Evolutionary conservation across 2,113 vertebrate genomes (phyloP).

Genomic region (Zapus hudsonius): DNA sequence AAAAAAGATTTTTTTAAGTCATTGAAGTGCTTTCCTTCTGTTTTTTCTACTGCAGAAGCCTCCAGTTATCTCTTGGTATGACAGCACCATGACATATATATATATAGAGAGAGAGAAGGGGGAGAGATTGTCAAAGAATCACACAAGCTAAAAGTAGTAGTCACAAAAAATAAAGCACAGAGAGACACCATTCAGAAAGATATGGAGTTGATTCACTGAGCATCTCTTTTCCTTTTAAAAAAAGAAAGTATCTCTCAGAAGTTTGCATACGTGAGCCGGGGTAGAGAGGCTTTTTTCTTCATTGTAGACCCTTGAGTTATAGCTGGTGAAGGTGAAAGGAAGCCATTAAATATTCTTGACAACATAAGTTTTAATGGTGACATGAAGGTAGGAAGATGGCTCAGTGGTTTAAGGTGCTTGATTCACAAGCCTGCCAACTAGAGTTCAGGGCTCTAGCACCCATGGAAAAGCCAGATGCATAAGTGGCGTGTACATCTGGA

Average conservation of each 20-base stretch:
- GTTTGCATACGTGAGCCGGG: neutral
- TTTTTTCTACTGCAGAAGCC: neutral
- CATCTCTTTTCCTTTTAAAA: neutral
- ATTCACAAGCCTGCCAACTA: too few relatives aligned
- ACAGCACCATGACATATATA: neutral
- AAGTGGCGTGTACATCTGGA: too few relatives aligned
- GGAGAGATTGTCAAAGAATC: neutral
- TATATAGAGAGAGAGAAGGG: too few relatives aligned
- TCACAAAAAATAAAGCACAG: neutral
- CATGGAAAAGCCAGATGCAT: too few relatives aligned
- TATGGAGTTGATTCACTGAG: neutral
- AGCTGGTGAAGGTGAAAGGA: neutral
- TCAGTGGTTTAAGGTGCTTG: too few relatives aligned
- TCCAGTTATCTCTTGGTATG: neutral
- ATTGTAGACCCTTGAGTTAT: neutral
- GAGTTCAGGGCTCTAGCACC: too few relatives aligned
- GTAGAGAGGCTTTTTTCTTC: neutral
- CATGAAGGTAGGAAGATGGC: too few relatives aligned
- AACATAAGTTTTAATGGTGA: too few relatives aligned
- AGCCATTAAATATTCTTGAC: neutral
- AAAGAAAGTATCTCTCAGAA: neutral
- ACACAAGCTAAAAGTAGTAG: neutral
- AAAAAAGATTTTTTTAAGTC: too few relatives aligned
- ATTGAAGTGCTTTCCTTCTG: neutral
- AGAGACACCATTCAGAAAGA: neutral